Evolutionary conservation across 2,797 vertebrate genomes (phyloP).

Genomic region (Echeneis naucrates): DNA sequence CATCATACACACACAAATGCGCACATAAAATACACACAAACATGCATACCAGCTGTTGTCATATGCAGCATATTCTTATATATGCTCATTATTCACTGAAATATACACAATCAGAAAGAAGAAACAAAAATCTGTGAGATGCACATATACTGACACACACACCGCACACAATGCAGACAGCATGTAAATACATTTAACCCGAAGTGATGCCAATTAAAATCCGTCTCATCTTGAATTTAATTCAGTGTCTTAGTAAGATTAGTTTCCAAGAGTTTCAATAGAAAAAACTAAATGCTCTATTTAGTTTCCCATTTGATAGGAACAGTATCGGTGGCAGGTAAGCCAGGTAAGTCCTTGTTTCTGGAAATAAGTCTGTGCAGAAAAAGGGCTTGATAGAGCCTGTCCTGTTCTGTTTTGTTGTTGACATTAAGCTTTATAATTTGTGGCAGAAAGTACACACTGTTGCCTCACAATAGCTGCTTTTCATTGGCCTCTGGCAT

Average conservation of each 20-base stretch:
- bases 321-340: not conserved
- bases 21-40: constrained; percentile 8
- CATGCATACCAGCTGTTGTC: constrained; percentile 28
- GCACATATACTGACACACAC: not conserved
- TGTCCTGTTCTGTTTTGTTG: constrained; percentile 5
- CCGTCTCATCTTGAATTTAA: not conserved
- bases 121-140: constrained; percentile 1
- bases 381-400: not conserved
- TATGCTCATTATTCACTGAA: constrained; percentile 23
- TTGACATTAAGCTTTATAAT: constrained; percentile 41
- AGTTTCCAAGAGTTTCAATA: not conserved
- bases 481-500: constrained; percentile 55
- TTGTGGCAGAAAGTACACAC: constrained; percentile 18
- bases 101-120: not conserved
- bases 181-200: not conserved
- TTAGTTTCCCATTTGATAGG: not conserved
- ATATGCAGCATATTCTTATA: constrained; percentile 8
- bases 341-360: constrained; percentile 1
- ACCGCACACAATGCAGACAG: not conserved
- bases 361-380: constrained; percentile 13
- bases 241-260: not conserved
- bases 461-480: constrained; percentile 31
- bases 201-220: not conserved
- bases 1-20: constrained; percentile 3
- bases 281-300: not conserved